Base-by-base conservation (phyloP, 2,113 vertebrate genomes). In the Gobio gobio region DNA sequence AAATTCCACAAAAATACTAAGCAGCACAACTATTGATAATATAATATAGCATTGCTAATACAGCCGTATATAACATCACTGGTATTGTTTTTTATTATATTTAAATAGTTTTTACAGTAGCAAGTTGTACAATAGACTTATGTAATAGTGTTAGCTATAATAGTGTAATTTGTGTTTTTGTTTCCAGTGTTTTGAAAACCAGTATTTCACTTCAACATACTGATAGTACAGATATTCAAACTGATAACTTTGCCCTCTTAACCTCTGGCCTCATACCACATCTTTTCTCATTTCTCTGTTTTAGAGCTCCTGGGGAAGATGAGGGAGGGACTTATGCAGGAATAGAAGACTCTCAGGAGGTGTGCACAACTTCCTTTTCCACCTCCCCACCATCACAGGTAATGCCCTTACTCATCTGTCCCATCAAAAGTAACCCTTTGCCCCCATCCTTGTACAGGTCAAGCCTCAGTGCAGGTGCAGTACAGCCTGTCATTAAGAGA, bases 331-430 rank as follows among this genome's bases (percentile, higher is more conserved):
- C 90, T 0, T 97, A 96, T 61, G 93, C 93, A 26, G 96, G 96
- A 8, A 96, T 98, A 83, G 98, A 99, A 91, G 98, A 99, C 56
- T 99, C 98, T 2, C 98, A 99, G 91, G 98, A 99, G 94, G 97
- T 97, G 87, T 99, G 97, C 89, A 96, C 98, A 88, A 98, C 98
- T 2, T 99, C 98, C 68, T 99, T 99, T 94, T 99, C 98, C 90
- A 99, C 98, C 83, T 99, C 98, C 13, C 98, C 98, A 84, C 97
- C 98, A 47, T 98, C 98, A 83, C 98, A 99, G 96, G 98, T 99
- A 87, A 40, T 51, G 29, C 33, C 43, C 0, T 22, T 10, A 20
- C 51, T 33, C 4, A 26, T 40, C 10, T 73, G 0, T 40, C 22
- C 14, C 33, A 33, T 14, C 49, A 16, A 68, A 49, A 36, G 24